Percentiles rank a stretch among this genome's conserved stretches.
phyloP scores from a whole-genome alignment of 1,140 invertebrate species.

The Archegozetes longisetosus region DNA sequence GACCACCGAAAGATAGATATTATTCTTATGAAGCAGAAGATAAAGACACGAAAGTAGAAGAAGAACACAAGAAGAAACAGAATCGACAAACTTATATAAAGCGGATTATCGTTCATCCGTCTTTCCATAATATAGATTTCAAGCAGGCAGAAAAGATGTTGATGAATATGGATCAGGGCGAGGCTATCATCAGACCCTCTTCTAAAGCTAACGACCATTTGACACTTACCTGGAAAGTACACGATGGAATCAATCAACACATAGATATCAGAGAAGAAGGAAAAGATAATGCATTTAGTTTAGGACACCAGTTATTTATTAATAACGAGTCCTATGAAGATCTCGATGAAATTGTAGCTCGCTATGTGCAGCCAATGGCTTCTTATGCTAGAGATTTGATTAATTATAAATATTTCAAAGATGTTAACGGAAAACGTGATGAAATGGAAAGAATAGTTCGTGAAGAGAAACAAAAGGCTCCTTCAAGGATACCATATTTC shows the following conservation, averaged over 20 bases:
- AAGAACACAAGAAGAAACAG: conserved; percentile 60
- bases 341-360: conserved; percentile 94
- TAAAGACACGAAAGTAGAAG: conserved; percentile 53
- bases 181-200: conserved; percentile 86
- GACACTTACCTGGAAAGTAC: conserved; percentile 96
- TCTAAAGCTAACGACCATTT: conserved; percentile 90
- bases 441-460: conserved; percentile 70
- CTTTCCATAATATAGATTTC: conserved; percentile 92
- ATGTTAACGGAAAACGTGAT: conserved; percentile 36
- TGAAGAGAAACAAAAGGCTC: conserved; percentile 67
- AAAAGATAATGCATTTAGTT: conserved; percentile 88
- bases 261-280: conserved; percentile 89
- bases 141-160: conserved; percentile 79
- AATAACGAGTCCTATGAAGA: conserved; percentile 71
- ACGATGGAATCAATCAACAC: conserved; percentile 83
- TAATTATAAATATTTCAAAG: conserved; percentile 48
- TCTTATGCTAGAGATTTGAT: conserved; percentile 72
- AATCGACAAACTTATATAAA: conserved; percentile 70
- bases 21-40: conserved; percentile 80
- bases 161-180: conserved; percentile 81
- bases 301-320: conserved; percentile 77
- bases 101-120: conserved; percentile 90
- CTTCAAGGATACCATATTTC: conserved; percentile 77
- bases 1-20: conserved; percentile 68
- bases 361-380: conserved; percentile 91